Evolutionary conservation across 2,888 invertebrate genomes (phyloP), one percentile per base, ranked within the genome.

Genomic region (Coenonympha arcania): DNA sequence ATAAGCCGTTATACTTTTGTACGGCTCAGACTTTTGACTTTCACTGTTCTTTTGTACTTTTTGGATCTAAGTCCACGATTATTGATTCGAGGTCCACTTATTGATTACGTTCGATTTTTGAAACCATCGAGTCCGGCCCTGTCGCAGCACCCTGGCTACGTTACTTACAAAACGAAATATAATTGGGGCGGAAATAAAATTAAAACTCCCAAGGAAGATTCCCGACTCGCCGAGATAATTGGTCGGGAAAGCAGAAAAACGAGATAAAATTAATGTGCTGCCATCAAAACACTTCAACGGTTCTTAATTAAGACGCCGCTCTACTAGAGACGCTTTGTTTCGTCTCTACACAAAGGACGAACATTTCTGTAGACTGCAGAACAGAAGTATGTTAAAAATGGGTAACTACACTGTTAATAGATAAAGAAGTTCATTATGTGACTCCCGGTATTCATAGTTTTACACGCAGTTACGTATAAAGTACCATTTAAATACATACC

Each of bases 221-320:
- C 62, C 62, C 65, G 60, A 24, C 44, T 44, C 39, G 53, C 68
- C 59, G 53, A 67, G 73, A 79, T 79, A 79, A 80, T 79, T 79
- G 77, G 71, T 75, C 67, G 71, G 65, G 69, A 71, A 73, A 69
- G 71, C 70, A 73, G 72, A 77, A 79, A 79, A 80, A 78, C 77
- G 77, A 73, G 77, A 76, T 74, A 68, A 72, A 77, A 79, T 81
- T 75, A 79, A 80, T 79, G 76, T 73, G 74, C 69, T 68, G 70
- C 76, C 78, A 71, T 74, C 75, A 78, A 73, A 79, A 81, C 73
- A 79, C 74, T 77, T 76, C 73, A 74, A 67, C 71, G 68, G 69
- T 67, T 71, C 71, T 71, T 76, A 79, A 80, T 80, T 76, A 79
- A 73, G 76, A 64, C 67, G 61, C 66, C 68, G n/a, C n/a, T n/a